Percentiles rank a stretch among this genome's conserved stretches.
Evolutionary conservation across 1,140 invertebrate genomes (phyloP).

Genomic region (Stegodyphus dumicola): DNA sequence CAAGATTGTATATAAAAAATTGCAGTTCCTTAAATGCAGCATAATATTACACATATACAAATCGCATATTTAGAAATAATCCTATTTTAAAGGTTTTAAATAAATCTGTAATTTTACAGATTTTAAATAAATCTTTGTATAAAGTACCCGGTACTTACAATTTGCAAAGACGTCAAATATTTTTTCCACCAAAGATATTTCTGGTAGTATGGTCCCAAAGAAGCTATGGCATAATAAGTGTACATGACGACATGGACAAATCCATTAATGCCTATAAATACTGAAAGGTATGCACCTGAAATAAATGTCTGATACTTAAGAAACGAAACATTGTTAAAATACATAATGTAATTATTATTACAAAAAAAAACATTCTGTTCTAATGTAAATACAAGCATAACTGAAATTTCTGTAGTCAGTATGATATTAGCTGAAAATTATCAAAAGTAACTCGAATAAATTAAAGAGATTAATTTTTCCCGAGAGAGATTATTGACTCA

Average conservation of each 20-base stretch:
- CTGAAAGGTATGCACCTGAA: constrained; percentile 45
- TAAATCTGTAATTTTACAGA: too few relatives aligned
- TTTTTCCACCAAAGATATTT: constrained; percentile 71
- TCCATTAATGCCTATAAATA: constrained; percentile 77
- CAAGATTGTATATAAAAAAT: too few relatives aligned
- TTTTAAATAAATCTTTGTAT: too few relatives aligned
- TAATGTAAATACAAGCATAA: neutral
- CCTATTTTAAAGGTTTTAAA: too few relatives aligned
- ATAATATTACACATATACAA: too few relatives aligned
- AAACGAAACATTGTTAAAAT: neutral
- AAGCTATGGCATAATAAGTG: constrained; percentile 68
- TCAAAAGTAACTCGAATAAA: neutral
- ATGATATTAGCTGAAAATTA: neutral
- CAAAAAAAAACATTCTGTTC: neutral
- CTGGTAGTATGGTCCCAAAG: constrained; percentile 67
- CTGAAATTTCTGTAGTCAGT: neutral
- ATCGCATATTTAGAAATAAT: too few relatives aligned
- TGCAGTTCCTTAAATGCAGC: too few relatives aligned
- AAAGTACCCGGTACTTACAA: constrained; percentile 34
- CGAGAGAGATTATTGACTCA: neutral
- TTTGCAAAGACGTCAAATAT: constrained; percentile 66
- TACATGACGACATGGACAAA: constrained; percentile 70
- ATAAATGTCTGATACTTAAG: neutral
- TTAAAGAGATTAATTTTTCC: neutral
- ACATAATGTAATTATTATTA: neutral